Percentiles rank a stretch among this genome's conserved stretches.
These are phyloP conservation scores for Drosophila melanica DNA, from an alignment of 1,140 invertebrate genomes.

Conservation along the genomic window DNA sequence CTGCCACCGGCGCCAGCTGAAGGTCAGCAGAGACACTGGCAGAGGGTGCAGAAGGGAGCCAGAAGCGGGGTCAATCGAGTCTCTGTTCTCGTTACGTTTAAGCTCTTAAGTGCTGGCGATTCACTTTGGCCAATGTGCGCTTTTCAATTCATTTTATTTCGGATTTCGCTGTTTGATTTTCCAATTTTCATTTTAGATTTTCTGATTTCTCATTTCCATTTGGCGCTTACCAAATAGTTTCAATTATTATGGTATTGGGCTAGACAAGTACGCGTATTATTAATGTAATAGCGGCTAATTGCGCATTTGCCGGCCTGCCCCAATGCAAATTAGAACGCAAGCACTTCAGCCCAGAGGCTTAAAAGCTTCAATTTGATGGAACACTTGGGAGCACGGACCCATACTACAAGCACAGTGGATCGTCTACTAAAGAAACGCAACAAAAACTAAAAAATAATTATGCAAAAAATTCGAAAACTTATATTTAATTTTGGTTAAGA, in stretches of 20 bases:
- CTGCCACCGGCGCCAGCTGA: conserved; percentile 26
- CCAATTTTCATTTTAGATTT: conserved; percentile 45
- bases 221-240: conserved; percentile 32
- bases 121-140: conserved; percentile 75
- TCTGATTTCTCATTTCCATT: conserved; percentile 38
- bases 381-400: conserved; percentile 50
- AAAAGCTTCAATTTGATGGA: conserved; percentile 80
- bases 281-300: conserved; percentile 80
- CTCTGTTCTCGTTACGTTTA: conserved; percentile 52
- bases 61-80: not conserved
- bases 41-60: not conserved
- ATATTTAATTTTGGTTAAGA: too few relatives aligned
- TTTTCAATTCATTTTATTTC: conserved; percentile 70
- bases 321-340: conserved; percentile 69
- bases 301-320: conserved; percentile 58
- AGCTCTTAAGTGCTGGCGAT: conserved; percentile 73
- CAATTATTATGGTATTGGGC: conserved; percentile 56
- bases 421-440: too few relatives aligned
- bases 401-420: not conserved
- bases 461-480: too few relatives aligned
- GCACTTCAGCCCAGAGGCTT: conserved; percentile 71
- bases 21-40: conserved; percentile 10
- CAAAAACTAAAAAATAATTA: too few relatives aligned
- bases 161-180: conserved; percentile 18
- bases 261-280: conserved; percentile 77